These are phyloP conservation scores for Rotaria macrura DNA, from an alignment of 2,888 invertebrate species.

Conservation along the genomic window DNA sequence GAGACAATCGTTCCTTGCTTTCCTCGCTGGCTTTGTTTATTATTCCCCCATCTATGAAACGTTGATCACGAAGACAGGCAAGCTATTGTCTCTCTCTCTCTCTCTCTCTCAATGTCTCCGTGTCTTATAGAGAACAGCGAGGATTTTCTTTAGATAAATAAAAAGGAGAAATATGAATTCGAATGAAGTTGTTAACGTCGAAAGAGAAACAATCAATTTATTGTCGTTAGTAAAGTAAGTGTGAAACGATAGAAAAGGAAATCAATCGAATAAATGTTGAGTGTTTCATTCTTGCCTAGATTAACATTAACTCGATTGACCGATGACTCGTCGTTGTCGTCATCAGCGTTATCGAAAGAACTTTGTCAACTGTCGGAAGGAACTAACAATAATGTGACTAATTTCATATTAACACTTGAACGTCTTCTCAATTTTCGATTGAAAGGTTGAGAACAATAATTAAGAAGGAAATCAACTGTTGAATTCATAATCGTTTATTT, in stretches of 20 bases:
- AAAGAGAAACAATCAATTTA: neutral
- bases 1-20: too few relatives aligned
- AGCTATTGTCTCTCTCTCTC: too few relatives aligned
- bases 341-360: too few relatives aligned
- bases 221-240: neutral
- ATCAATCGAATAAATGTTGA: neutral
- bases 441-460: neutral
- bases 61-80: too few relatives aligned
- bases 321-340: neutral
- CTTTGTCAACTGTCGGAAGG: too few relatives aligned
- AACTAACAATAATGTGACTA: neutral
- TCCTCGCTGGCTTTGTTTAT: too few relatives aligned
- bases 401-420: constrained; percentile 6
- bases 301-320: neutral
- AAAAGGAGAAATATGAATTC: neutral
- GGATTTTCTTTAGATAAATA: neutral
- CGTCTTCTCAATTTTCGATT: neutral
- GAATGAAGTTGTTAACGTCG: neutral
- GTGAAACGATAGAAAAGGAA: neutral
- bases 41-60: too few relatives aligned
- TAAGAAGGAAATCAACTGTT: neutral
- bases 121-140: neutral
- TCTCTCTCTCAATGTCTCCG: too few relatives aligned
- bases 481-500: neutral
- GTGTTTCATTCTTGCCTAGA: neutral